Evolutionary conservation across 2,113 vertebrate genomes (phyloP), one percentile per base, ranked within the genome.

Genomic region (Cyprinodon brontotheroides): DNA sequence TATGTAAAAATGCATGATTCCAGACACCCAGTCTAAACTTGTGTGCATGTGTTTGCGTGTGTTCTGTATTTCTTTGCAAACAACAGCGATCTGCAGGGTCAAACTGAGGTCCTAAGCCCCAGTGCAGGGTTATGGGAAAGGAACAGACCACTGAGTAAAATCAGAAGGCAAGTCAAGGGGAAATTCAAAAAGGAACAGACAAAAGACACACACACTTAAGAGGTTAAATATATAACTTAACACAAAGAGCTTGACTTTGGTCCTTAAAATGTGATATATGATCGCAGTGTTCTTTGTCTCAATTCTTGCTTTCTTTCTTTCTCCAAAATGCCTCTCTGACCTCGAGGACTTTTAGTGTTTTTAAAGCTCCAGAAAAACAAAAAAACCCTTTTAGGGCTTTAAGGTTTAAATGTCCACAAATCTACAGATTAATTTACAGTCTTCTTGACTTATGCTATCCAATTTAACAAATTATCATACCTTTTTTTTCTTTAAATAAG

Each of bases 91-190:
- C 77, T 38, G 29, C 69, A 8, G 13, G 84, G 87, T 92, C 88
- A 84, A 47, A 74, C 70, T 73, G 75, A 83, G 87, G 89, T 85
- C 83, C 73, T 48, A 68, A 71, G 68, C 76, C 83, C 77, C 74
- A 84, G 77, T 79, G 47, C 61, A 75, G 82, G 89, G 86, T 92
- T 92, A 81, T 92, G 90, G 85, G 90, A 92, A 92, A 89, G 86
- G 86, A 81, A 87, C 76, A 76, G 82, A 74, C 82, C 66, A 45
- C 72, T 50, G 74, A 87, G 79, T 84, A 38, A 20, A 70, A 77
- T 65, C 76, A 60, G 37, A 78, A 69, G 57, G 72, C 41, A 39
- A 82, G 74, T 6, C 72, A 75, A 77, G 75, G 63, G 79, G 78
- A 61, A 14, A 79, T 61, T 83, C 67, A 78, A 68, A 74, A 72